These are phyloP conservation scores for Enteromius paludinosus DNA, from an alignment of 2,797 vertebrate genomes.

Conservation along the genomic window DNA sequence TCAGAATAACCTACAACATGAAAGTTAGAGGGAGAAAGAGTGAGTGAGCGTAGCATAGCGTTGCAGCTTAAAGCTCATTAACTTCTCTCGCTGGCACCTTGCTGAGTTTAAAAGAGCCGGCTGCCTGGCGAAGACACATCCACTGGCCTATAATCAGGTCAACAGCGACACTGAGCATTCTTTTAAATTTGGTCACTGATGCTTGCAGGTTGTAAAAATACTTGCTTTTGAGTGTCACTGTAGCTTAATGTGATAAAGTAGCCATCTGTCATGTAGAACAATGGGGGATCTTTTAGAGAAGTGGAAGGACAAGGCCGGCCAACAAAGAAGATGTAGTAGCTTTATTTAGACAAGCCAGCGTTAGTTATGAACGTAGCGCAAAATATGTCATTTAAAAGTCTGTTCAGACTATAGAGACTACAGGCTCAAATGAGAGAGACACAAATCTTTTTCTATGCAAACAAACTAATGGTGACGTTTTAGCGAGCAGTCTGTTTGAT, in stretches of 20 bases:
- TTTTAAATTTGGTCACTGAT: slow-evolving; percentile 85
- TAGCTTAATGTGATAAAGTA: slow-evolving; percentile 77
- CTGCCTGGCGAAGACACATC: slow-evolving; percentile 80
- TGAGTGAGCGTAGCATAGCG: slow-evolving; percentile 67
- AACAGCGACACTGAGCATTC: slow-evolving; percentile 81
- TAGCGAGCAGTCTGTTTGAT: slow-evolving; percentile 28
- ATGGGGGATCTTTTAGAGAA: slow-evolving; percentile 69
- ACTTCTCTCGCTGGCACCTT: slow-evolving; percentile 79
- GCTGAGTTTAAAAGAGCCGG: slow-evolving; percentile 81
- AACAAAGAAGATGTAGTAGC: slow-evolving; percentile 54
- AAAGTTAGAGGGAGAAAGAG: slow-evolving; percentile 41
- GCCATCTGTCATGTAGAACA: slow-evolving; percentile 78
- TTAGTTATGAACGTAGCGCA: slow-evolving; percentile 28
- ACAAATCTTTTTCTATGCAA: slow-evolving; percentile 41
- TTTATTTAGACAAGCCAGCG: slow-evolving; percentile 38
- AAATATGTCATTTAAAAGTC: slow-evolving; percentile 11
- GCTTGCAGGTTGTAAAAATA: slow-evolving; percentile 84
- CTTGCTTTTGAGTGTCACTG: slow-evolving; percentile 82
- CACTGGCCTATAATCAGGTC: slow-evolving; percentile 82
- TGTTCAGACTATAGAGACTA: slow-evolving; percentile 36
- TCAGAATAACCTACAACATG: slow-evolving; percentile 67
- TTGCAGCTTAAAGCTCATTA: slow-evolving; percentile 86
- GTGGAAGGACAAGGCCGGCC: slow-evolving; percentile 41
- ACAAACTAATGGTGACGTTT: slow-evolving; percentile 31
- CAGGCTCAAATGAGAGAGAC: slow-evolving; percentile 29